phyloP scores from a whole-genome alignment of 2,888 invertebrate species.

The Leucania comma region DNA sequence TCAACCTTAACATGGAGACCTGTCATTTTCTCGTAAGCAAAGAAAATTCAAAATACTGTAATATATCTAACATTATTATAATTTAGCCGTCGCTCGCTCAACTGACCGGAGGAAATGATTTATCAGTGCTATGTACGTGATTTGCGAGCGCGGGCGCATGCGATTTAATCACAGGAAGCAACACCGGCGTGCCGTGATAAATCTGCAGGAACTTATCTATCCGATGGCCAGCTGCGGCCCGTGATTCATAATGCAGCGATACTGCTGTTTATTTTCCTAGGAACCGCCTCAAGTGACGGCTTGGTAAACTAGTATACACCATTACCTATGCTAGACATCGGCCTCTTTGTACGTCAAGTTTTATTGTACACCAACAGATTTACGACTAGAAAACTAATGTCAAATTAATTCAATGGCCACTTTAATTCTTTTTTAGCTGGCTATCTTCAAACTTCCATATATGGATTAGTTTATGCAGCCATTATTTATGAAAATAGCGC shows the following conservation, averaged over 20 bases:
- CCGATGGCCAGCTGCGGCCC: conserved; percentile 79
- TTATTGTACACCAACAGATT: conserved; percentile 46
- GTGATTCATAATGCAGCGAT: conserved; percentile 82
- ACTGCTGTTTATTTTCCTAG: conserved; percentile 77
- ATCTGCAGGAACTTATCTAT: conserved; percentile 88
- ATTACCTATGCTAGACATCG: conserved; percentile 63
- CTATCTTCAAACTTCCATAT: conserved; percentile 43
- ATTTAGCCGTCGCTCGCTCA: conserved; percentile 57
- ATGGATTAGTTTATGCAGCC: conserved; percentile 29
- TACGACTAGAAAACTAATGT: conserved; percentile 52
- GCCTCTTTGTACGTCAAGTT: conserved; percentile 45
- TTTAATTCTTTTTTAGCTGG: conserved; percentile 38
- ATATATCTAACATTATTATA: conserved; percentile 55
- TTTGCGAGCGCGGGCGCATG: conserved; percentile 80
- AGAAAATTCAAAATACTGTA: conserved; percentile 27
- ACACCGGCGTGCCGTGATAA: conserved; percentile 71
- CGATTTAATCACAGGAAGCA: conserved; percentile 89
- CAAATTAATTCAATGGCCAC: conserved; percentile 58
- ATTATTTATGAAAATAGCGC: conserved; percentile 44
- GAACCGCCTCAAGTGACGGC: conserved; percentile 71
- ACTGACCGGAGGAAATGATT: conserved; percentile 83
- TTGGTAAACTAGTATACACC: conserved; percentile 30
- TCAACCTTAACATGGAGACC: neutral
- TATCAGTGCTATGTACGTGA: conserved; percentile 83
- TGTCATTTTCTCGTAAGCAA: neutral